Conservation (phyloP, 2,888 invertebrate species). For the Plutella xylostella region DNA sequence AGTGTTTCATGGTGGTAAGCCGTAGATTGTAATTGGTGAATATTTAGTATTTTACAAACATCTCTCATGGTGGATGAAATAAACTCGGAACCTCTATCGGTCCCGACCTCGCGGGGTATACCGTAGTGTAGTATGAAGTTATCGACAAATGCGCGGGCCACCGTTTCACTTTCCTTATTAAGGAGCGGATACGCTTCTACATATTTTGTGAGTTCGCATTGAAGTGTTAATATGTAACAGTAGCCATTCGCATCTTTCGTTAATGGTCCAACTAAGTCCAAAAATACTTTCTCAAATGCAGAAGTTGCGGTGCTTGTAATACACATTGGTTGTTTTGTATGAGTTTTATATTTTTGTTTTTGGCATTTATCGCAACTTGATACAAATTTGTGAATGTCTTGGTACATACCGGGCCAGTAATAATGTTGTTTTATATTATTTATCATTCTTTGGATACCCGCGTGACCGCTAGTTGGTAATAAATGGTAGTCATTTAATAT, state of each 20-base stretch:
- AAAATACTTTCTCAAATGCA: background rate
- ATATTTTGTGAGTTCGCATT: slow-evolving; percentile 2
- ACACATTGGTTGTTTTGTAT: background rate
- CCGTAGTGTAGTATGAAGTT: background rate
- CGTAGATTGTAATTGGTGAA: background rate
- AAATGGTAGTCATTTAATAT: slow-evolving; percentile 3
- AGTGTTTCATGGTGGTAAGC: slow-evolving; percentile 1
- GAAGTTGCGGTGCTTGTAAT: background rate
- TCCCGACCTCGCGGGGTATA: background rate
- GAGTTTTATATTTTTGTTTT: background rate
- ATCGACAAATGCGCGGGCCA: background rate
- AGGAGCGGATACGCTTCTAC: slow-evolving; percentile 1
- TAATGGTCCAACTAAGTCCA: slow-evolving; percentile 1
- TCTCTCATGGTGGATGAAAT: background rate
- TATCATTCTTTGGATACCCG: slow-evolving; percentile 3
- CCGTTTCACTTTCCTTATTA: background rate
- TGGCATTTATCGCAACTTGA: background rate
- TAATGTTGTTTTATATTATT: slow-evolving; percentile 1
- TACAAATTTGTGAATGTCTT: background rate
- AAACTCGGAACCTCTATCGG: slow-evolving; percentile 1
- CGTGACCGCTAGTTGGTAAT: slow-evolving; percentile 5
- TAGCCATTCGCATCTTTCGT: background rate
- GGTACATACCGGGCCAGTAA: background rate
- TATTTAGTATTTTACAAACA: background rate
- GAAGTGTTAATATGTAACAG: background rate